These are phyloP conservation scores for Apocheima hispidaria DNA, from an alignment of 2,888 invertebrate genomes.

Conservation along the genomic window DNA sequence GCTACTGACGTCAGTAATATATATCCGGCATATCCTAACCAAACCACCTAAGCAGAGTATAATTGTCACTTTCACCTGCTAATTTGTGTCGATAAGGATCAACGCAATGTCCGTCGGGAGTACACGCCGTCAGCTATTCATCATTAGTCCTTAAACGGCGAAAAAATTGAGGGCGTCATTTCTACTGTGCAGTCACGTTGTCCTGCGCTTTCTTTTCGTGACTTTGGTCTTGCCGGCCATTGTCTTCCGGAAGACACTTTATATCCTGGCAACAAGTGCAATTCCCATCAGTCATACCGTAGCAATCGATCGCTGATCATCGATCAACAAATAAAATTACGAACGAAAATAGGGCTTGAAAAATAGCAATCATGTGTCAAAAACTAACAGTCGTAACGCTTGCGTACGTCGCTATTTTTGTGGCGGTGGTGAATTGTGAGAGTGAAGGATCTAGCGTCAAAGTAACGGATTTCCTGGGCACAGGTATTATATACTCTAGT, in stretches of 20 bases:
- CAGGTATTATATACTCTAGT: constrained; percentile 58
- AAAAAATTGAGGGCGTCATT: constrained; percentile 75
- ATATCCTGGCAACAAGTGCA: constrained; percentile 77
- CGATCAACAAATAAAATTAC: constrained; percentile 48
- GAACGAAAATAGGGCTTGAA: constrained; percentile 38
- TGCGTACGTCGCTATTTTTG: constrained; percentile 69
- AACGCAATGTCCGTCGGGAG: constrained; percentile 68
- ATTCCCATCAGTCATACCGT: constrained; percentile 74
- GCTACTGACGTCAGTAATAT: not conserved
- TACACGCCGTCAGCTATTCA: constrained; percentile 70
- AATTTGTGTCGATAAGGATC: constrained; percentile 69
- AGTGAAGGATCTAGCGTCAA: constrained; percentile 51
- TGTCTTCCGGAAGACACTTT: constrained; percentile 80
- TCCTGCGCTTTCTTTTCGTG: constrained; percentile 81
- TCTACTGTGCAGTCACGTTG: constrained; percentile 79
- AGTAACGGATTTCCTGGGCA: constrained; percentile 61
- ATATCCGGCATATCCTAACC: constrained; percentile 18
- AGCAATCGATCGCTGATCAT: constrained; percentile 61
- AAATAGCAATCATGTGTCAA: constrained; percentile 67
- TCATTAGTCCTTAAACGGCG: constrained; percentile 74
- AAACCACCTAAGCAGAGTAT: constrained; percentile 30
- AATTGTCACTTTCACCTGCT: constrained; percentile 69
- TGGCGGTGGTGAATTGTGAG: constrained; percentile 71
- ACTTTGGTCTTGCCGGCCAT: constrained; percentile 77
- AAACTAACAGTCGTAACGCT: constrained; percentile 71